Evolutionary conservation across 2,113 vertebrate species (phyloP).

Genomic region (Mobula hypostoma): DNA sequence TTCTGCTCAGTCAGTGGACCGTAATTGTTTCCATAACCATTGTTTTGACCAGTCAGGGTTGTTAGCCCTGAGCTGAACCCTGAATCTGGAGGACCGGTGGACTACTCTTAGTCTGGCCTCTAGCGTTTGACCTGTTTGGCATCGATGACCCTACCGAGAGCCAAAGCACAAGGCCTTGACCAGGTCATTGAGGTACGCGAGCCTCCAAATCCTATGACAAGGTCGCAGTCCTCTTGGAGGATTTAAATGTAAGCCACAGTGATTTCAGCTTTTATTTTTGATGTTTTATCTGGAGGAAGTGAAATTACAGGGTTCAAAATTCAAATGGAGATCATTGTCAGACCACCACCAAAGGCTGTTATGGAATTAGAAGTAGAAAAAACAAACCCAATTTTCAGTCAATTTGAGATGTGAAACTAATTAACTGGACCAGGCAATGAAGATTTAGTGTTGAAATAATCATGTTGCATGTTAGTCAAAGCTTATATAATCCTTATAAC

Average conservation of each 20-base stretch:
- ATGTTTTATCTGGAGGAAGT: not conserved
- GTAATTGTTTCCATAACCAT: too few species aligned
- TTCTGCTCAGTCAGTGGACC: too few species aligned
- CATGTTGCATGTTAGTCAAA: not conserved
- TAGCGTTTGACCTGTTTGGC: too few species aligned
- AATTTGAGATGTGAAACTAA: not conserved
- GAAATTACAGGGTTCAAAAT: not conserved
- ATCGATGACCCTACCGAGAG: too few species aligned
- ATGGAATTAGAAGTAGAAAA: not conserved
- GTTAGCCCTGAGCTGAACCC: too few species aligned
- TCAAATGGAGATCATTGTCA: not conserved
- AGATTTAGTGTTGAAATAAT: not conserved
- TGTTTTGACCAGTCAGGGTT: too few species aligned
- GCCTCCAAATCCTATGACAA: too few species aligned
- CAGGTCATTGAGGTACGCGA: too few species aligned
- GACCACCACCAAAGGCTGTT: not conserved
- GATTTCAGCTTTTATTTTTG: not conserved
- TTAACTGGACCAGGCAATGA: not conserved
- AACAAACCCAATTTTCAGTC: not conserved
- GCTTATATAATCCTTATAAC: not conserved
- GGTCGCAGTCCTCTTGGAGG: too few species aligned
- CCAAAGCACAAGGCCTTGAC: too few species aligned
- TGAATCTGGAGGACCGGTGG: too few species aligned
- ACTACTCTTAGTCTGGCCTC: too few species aligned
- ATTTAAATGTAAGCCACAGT: not conserved